A percentile compares a stretch with the other conserved stretches of the same genome.
phyloP scores from a whole-genome alignment of 2,888 invertebrate genomes.

The Eubasilissa splendida region DNA sequence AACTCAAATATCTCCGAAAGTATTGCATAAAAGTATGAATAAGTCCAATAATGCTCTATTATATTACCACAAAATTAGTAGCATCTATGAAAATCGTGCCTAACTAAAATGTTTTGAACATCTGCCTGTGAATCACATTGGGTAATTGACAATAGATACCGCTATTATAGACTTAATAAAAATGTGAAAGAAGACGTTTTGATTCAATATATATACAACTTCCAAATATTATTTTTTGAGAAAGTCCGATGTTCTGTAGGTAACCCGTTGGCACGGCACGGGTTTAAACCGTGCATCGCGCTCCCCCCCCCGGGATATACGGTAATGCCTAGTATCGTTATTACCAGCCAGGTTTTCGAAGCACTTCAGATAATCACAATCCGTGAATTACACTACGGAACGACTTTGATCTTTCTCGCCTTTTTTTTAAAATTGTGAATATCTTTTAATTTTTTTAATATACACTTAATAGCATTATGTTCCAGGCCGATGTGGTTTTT shows the following conservation, averaged over 20 bases:
- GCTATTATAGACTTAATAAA: neutral
- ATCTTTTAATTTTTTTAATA: too few relatives aligned
- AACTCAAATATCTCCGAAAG: too few relatives aligned
- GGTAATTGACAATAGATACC: neutral
- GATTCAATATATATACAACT: neutral
- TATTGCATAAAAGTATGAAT: too few relatives aligned
- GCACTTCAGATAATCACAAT: neutral
- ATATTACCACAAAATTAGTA: too few relatives aligned
- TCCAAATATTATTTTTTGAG: neutral
- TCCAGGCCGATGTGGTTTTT: too few relatives aligned
- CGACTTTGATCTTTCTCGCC: neutral
- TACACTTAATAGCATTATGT: too few relatives aligned
- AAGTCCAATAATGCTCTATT: too few relatives aligned
- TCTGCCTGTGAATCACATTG: too few relatives aligned
- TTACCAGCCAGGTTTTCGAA: too few relatives aligned
- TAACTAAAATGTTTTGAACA: too few relatives aligned
- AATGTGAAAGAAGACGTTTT: neutral
- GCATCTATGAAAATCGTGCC: neutral
- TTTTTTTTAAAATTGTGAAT: neutral
- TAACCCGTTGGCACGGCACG: neutral
- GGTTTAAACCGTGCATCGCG: neutral
- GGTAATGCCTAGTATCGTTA: too few relatives aligned
- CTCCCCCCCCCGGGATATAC: too few relatives aligned
- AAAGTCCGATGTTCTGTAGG: conserved; percentile 19
- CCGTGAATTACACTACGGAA: neutral